Evolutionary conservation across 2,797 vertebrate genomes (phyloP), one percentile per base, ranked within the genome.

Genomic region (Hapalemur alaotrensis): DNA sequence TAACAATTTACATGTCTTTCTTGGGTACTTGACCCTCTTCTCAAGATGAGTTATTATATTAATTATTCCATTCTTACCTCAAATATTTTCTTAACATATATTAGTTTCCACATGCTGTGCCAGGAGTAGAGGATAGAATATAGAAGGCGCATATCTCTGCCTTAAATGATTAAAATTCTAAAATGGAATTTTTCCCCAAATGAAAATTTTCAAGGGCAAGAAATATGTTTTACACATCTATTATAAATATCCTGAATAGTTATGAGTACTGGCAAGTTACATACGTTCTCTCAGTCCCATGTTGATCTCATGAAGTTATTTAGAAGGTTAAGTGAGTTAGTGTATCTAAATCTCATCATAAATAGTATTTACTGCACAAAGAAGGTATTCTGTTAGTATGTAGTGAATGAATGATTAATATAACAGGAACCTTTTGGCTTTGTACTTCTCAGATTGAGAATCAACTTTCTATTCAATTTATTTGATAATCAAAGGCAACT

Each of bases 401-500:
- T 25, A 91, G 70, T 72, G 32, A 95, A 28, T 23, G 35, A 80
- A 32, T 50, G 52, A 54, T 30, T 92, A 5, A 61, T 63, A 79
- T 57, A 83, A 70, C 30, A 5, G 3, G 25, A 46, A 1, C 7
- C 4, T 93, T 67, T 91, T n/a, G 76, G 20, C 48, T 83, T 67
- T 41, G n/a, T 2, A 10, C 14, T 81, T 95, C 94, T 41, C 70
- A 91, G 28, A 41, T 41, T 78, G 61, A 86, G 67, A 96, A 80
- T 57, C 75, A 86, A 46, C 65, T 92, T 38, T 22, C 65, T 52
- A 76, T 7, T 75, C 54, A 69, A 84, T 48, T 78, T n/a, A 25
- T 83, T 86, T 93, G 48, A 63, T 59, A 87, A 76, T 91, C 61
- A 95, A 84, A 89, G 43, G 41, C 35, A 91, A 87, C 48, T 85